Base-by-base conservation (phyloP, 2,888 invertebrate genomes). In the Drosophila leonis region DNA sequence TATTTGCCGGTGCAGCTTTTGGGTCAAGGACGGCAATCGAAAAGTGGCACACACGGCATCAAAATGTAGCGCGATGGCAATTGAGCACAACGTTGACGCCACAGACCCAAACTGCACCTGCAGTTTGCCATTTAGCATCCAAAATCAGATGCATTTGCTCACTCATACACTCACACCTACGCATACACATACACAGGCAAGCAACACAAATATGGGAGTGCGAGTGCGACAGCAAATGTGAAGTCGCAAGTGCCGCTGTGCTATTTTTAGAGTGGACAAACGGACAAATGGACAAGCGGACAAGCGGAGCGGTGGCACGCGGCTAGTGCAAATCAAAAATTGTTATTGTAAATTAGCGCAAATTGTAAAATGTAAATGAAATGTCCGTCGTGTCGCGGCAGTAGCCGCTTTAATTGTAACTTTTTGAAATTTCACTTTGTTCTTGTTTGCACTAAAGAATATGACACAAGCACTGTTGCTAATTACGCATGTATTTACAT, bases 11-110 rank as follows among this genome's bases (percentile, higher is more conserved):
- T 24, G 13, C 13, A 24, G 44, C 13, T 44, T 42, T 44, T 44
- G 44, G 44, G 44, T 88, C 83, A 83, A 85, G 83, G 83, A 82
- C 83, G 74, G 54, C 65, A 69, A 74, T 67, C 66, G 67, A 80
- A 83, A 88, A 72, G 77, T 82, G 61, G 85, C 71, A 78, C 80
- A 85, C 67, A 70, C 72, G 56, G 65, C 65, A 78, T 46, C 67
- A 62, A 73, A 73, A 68, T 78, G 64, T 59, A 54, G 68, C 64
- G 64, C 68, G 61, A 44, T 69, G 79, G 65, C 65, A 77, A 76
- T 76, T 78, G 78, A 73, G 68, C 68, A 65, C 68, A 76, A 65
- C 65, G 68, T 62, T 62, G 55, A 68, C 64, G 68, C 56, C 41
- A 42, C 64, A 44, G 51, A 42, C 27, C 31, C 59, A 37, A 41